Evolutionary conservation across 2,888 invertebrate species (phyloP).

Genomic region (Ophion ellenae): DNA sequence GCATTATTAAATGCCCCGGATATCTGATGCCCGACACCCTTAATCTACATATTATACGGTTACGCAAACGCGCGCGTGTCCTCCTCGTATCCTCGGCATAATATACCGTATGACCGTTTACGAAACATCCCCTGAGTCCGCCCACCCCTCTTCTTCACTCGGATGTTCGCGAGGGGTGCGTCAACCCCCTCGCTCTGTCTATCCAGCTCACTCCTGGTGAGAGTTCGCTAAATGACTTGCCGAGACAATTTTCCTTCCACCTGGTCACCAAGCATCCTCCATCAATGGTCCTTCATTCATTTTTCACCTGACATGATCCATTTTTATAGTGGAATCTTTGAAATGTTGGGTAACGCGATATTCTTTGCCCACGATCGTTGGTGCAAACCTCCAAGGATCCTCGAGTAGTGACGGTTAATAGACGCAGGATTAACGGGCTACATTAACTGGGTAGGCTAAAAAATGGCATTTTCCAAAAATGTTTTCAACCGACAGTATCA

Average conservation of each 20-base stretch:
- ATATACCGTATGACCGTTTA: conserved; percentile 61
- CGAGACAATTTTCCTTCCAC: neutral
- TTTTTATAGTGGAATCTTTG: too few relatives aligned
- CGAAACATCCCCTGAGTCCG: conserved; percentile 62
- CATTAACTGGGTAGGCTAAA: too few relatives aligned
- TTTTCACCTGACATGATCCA: too few relatives aligned
- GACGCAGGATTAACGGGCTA: conserved; percentile 5
- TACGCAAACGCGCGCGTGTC: conserved; percentile 74
- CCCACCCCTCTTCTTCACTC: conserved; percentile 19
- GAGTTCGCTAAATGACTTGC: neutral
- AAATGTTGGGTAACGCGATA: too few relatives aligned
- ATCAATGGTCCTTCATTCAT: neutral
- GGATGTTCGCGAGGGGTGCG: conserved; percentile 5
- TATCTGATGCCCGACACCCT: conserved; percentile 83
- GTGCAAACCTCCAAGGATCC: neutral
- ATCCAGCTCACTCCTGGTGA: neutral
- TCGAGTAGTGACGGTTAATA: conserved; percentile 22
- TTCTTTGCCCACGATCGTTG: too few relatives aligned
- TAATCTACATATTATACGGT: conserved; percentile 83
- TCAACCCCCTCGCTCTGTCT: neutral
- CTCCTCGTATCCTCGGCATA: conserved; percentile 62
- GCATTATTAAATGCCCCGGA: conserved; percentile 83
- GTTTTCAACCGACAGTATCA: too few relatives aligned
- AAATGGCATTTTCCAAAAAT: too few relatives aligned
- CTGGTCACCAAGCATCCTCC: neutral